Base-by-base conservation (phyloP, 30 jellyfish, hydroid and myxozoan species). In the Chrysaora quinquecirrha region DNA sequence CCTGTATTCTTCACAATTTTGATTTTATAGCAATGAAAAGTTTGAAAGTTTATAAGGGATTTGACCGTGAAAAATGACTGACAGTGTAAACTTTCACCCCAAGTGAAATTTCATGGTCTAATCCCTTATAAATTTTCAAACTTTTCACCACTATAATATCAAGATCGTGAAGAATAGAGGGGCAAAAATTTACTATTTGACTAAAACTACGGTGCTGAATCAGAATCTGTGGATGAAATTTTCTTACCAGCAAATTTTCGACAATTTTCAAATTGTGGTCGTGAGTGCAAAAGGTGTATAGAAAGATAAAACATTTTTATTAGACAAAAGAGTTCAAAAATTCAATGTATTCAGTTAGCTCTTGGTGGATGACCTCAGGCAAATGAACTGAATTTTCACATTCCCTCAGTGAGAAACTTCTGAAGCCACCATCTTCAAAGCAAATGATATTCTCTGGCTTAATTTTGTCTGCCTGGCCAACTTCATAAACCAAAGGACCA, bases 381-480 rank as follows among this genome's bases (percentile, higher is more conserved):
- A 38, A 38, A 38, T 38, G 54, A 38, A 38, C 14, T 38, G 54
- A 38, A 38, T 38, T 38, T 38, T 38, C 54, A 38, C 54, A 38
- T 38, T 38, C 54, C 14, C 11, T 38, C 54, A 38, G 54, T 38
- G 54, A 38, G 14, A 38, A 38, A 38, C 54, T 38, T 38, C 54
- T 38, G 54, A 38, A 38, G 54, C 54, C 54, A 38, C 14, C 54
- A 38, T 38, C 54, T 38, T 38, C 54, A 38, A 38, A 38, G 54
- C 54, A 38, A 38, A 38, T 14, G 6, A 38, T 38, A 38, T 38
- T 38, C 54, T 38, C 14, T 38, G 54, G 54, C 54, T 38, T 38
- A 38, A 38, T 38, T 38, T 38, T 38, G 54, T 38, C 54, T 38
- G 54, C 54, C 54, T 38, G 54, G 54, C 54, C 54, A 38, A 38